phyloP scores from a whole-genome alignment of 2,797 vertebrate species.

The Galaxias olidus region DNA sequence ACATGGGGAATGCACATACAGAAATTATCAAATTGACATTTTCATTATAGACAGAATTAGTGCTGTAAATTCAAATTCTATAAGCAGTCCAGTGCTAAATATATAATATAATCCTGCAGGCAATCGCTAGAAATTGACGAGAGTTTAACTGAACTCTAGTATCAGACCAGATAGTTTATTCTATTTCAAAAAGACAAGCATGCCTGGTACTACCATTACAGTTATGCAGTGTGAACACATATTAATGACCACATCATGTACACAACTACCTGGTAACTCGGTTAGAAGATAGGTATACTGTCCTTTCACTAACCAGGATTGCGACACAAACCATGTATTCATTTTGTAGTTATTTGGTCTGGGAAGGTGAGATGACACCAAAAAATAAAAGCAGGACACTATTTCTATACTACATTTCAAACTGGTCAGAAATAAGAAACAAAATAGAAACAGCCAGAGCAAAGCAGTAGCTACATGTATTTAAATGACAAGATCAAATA shows the following conservation, averaged over 20 bases:
- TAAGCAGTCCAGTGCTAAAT: no score
- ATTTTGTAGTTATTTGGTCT: slow-evolving; percentile 73
- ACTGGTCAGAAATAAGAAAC: slow-evolving; percentile 21
- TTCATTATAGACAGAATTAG: no score
- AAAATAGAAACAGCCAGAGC: slow-evolving; percentile 23
- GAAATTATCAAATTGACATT: not conserved
- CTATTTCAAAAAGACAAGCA: no score
- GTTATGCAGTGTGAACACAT: no score
- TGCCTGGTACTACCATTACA: no score
- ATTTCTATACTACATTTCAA: slow-evolving; percentile 35
- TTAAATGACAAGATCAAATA: slow-evolving; percentile 22
- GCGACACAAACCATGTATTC: slow-evolving; percentile 57
- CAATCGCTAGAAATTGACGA: no score
- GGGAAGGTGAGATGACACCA: slow-evolving; percentile 65
- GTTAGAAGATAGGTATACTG: slow-evolving; percentile 28
- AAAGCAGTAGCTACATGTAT: not conserved
- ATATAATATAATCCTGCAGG: no score
- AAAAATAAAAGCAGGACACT: slow-evolving; percentile 43
- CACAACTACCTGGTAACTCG: slow-evolving; percentile 17
- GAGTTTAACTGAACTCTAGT: no score
- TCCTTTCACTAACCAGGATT: slow-evolving; percentile 12
- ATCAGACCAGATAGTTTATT: no score
- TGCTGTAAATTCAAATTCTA: no score
- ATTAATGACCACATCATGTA: not conserved
- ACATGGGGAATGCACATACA: not conserved